Evolutionary conservation across 2,113 vertebrate species (phyloP), one percentile per base, ranked within the genome.

Genomic region (Thunnus maccoyii): DNA sequence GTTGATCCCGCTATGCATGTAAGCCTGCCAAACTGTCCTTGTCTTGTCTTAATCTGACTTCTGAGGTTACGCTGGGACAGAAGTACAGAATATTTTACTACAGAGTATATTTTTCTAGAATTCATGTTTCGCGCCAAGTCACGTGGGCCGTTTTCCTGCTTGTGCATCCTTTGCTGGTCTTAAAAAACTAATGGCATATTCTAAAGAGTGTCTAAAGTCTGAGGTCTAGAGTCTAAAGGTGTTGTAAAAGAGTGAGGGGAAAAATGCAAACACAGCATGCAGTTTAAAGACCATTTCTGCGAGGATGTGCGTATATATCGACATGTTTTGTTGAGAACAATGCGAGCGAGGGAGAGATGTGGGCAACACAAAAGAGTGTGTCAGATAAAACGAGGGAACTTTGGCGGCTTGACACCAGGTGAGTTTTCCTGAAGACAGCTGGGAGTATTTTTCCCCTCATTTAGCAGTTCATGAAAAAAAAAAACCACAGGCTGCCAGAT

Each of bases 401-500:
- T 27, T 27, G 44, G 57, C 16, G 7, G 61, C 61, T 71, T 77
- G 72, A 14, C 55, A 83, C 84, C 91, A 92, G 91, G 90, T 95
- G 92, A 92, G 83, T 57, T 76, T 82, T 80, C 83, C 76, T 77
- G 55, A 63, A 57, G 61, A 84, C 92, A 93, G 88, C 88, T 93
- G 87, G 82, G 88, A 95, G 88, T 89, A 92, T 90, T 93, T 94
- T 92, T 85, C 89, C 83, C 87, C 72, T 88, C 85, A 90, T 91
- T 93, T 91, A 93, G 80, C 92, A 91, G 86, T 76, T 89, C 88
- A 85, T 91, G 83, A 88, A 41, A 41, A 92, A 92, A 22, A 84
- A 90, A 86, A 92, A 86, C 82, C 82, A 81, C 86, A 89, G 66
- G 64, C 85, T 86, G 70, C 86, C 93, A 94, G 90, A 89, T 93